Evolutionary conservation across 2,888 invertebrate species (phyloP).

Genomic region (Mamestra brassicae): DNA sequence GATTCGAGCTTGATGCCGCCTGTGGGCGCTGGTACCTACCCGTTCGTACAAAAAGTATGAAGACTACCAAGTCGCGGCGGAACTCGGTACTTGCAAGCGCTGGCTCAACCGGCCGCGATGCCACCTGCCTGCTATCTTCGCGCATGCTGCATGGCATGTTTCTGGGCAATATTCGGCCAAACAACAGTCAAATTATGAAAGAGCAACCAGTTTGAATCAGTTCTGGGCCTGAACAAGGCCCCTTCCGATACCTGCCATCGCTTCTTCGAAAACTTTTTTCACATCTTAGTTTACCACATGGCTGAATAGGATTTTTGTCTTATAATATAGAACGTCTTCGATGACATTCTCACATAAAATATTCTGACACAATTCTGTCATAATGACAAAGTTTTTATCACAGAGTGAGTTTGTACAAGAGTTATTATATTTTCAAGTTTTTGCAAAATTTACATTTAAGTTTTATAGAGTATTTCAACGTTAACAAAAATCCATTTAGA

Average conservation of each 20-base stretch:
- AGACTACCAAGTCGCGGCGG: no score
- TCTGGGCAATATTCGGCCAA: neutral
- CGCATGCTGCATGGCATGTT: no score
- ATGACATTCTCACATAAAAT: neutral
- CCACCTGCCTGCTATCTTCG: no score
- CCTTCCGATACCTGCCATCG: no score
- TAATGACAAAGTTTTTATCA: neutral
- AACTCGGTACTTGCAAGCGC: no score
- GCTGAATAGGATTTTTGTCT: no score
- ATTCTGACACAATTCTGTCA: slow-evolving; percentile 14
- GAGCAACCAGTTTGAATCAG: neutral
- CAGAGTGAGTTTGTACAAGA: neutral
- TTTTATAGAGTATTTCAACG: neutral
- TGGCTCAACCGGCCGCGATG: no score
- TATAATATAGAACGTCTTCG: neutral
- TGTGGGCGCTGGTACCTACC: no score
- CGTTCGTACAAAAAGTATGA: no score
- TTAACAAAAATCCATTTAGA: neutral
- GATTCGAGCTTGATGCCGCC: no score
- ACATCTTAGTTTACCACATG: neutral
- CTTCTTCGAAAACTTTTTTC: neutral
- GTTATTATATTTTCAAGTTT: neutral
- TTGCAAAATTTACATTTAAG: slow-evolving; percentile 3
- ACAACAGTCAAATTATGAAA: neutral
- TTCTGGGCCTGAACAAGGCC: no score